These are phyloP conservation scores for Papilio polyxenes DNA, from an alignment of 1,140 invertebrate genomes.

Conservation along the genomic window DNA sequence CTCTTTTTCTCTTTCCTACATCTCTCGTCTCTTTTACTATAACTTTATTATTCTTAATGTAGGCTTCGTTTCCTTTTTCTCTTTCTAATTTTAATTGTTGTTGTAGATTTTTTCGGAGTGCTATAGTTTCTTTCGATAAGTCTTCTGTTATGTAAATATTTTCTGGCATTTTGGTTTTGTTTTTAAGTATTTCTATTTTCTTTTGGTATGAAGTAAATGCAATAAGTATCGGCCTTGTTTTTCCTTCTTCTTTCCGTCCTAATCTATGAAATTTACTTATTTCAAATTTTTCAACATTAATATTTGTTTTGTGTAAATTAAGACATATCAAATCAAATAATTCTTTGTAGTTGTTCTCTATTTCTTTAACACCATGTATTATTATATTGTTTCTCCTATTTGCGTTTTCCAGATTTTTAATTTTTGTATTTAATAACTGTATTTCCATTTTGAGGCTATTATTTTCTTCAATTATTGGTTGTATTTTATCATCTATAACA, in stretches of 20 bases:
- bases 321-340: constrained; percentile 22
- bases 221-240: constrained; percentile 38
- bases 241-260: constrained; percentile 29
- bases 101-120: constrained; percentile 45
- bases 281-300: constrained; percentile 35
- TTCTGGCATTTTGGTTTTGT: constrained; percentile 42
- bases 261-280: constrained; percentile 36
- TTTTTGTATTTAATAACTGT: constrained; percentile 34
- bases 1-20: no score
- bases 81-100: constrained; percentile 43
- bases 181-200: constrained; percentile 44
- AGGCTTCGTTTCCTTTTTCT: constrained; percentile 42
- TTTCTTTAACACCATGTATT: constrained; percentile 40
- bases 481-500: constrained; percentile 38
- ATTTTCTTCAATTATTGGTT: constrained; percentile 41
- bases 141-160: constrained; percentile 47
- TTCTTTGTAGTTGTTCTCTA: constrained; percentile 36
- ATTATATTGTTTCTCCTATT: constrained; percentile 43
- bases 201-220: constrained; percentile 43
- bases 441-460: constrained; percentile 33
- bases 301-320: background rate
- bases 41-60: background rate
- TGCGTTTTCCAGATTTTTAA: constrained; percentile 31
- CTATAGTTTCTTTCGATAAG: constrained; percentile 49
- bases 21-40: no score